phyloP scores from a whole-genome alignment of 2,113 vertebrate species.

The Lasiurus borealis region DNA sequence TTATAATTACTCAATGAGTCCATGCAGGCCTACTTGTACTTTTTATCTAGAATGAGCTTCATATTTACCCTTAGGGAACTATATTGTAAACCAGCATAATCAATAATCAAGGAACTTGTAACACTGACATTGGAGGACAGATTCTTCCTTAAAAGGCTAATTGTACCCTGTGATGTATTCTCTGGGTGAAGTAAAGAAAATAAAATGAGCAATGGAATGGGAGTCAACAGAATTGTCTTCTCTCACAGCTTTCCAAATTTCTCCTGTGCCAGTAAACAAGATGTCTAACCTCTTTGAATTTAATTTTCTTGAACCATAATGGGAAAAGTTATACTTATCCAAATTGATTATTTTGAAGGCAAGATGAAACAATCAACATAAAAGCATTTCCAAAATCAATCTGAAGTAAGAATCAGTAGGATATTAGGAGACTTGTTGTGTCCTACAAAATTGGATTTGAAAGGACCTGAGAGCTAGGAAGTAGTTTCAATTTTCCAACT shows the following conservation, averaged over 20 bases:
- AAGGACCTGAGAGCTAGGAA: background rate
- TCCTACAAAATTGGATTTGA: background rate
- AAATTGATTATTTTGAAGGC: conserved; percentile 11
- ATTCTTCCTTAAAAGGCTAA: background rate
- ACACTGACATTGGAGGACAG: background rate
- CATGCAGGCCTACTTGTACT: background rate
- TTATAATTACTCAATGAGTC: background rate
- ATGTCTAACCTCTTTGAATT: background rate
- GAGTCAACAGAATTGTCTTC: background rate
- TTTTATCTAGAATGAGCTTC: conserved; percentile 43
- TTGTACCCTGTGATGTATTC: background rate
- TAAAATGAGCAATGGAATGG: background rate
- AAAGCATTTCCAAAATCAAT: conserved; percentile 29
- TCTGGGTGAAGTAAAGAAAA: background rate
- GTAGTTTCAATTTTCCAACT: background rate
- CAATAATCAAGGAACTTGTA: conserved; percentile 3
- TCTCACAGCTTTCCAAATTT: background rate
- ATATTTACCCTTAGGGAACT: background rate
- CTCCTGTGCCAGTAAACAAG: background rate
- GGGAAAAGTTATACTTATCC: background rate
- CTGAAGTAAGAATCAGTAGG: background rate
- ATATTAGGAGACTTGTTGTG: background rate
- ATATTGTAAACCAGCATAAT: background rate
- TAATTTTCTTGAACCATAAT: background rate
- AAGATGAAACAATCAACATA: background rate